Conservation (phyloP, 2,888 invertebrate species). For the Pseudolycoriella hygida region DNA sequence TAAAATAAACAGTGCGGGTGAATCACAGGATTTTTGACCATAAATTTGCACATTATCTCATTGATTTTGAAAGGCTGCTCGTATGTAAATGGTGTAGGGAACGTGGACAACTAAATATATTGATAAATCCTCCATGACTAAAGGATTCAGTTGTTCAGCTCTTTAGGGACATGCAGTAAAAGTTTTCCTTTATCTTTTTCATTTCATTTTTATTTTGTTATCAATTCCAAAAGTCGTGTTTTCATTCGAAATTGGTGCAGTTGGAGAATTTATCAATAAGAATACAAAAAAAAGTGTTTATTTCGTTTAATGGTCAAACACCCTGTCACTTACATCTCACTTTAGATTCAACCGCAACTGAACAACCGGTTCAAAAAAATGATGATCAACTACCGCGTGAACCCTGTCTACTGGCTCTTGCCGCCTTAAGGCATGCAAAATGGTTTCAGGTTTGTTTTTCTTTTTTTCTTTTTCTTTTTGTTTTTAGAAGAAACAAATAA, state of each 20-base stretch:
- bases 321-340: constrained; percentile 41
- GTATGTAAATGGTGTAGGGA: background rate
- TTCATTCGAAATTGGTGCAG: background rate
- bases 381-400: constrained; percentile 94
- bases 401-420: constrained; percentile 99
- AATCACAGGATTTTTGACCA: constrained; percentile 18
- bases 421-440: constrained; percentile 99
- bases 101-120: constrained; percentile 4
- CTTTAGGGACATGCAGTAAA: background rate
- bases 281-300: background rate
- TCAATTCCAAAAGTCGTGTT: too few species aligned
- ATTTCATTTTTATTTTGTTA: background rate
- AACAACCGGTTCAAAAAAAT: constrained; percentile 35
- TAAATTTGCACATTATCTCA: constrained; percentile 5
- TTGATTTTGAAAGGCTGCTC: background rate
- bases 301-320: constrained; percentile 47
- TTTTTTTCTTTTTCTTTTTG: background rate
- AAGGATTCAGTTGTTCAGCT: too few species aligned
- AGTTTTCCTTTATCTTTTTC: background rate
- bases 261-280: constrained; percentile 7
- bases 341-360: constrained; percentile 42
- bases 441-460: constrained; percentile 89
- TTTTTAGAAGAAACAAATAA: constrained; percentile 1
- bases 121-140: constrained; percentile 12
- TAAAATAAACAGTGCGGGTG: constrained; percentile 12